Evolutionary conservation across 2,797 vertebrate genomes (phyloP).

Genomic region (Poeciliopsis paucimaculata): DNA sequence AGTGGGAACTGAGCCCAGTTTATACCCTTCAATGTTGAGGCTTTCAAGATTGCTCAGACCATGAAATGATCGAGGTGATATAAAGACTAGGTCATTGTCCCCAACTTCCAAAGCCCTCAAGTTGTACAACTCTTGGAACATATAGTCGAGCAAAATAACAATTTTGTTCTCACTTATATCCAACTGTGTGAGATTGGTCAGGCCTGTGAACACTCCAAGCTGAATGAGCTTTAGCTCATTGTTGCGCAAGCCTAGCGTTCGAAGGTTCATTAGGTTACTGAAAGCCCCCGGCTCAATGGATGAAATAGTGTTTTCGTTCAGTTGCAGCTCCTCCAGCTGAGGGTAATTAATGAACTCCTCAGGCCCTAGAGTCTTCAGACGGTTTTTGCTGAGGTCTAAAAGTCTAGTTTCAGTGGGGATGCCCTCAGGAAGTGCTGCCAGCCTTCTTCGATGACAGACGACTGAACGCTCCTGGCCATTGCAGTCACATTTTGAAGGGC

Average conservation of each 20-base stretch:
- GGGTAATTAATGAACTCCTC: slow-evolving; percentile 97
- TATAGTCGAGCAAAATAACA: slow-evolving; percentile 97
- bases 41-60: slow-evolving; percentile 96
- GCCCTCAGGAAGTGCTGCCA: slow-evolving; percentile 91
- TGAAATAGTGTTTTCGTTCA: slow-evolving; percentile 96
- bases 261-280: slow-evolving; percentile 93
- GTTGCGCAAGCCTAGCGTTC: slow-evolving; percentile 93
- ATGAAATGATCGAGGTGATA: slow-evolving; percentile 94
- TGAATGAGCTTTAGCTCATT: slow-evolving; percentile 98
- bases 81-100: slow-evolving; percentile 97
- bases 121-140: slow-evolving; percentile 99
- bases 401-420: slow-evolving; percentile 94
- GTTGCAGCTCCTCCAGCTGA: slow-evolving; percentile 94
- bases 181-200: slow-evolving; percentile 96
- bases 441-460: slow-evolving; percentile 91
- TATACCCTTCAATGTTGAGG: slow-evolving; percentile 94
- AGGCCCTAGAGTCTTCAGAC: slow-evolving; percentile 91
- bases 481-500: slow-evolving; percentile 97
- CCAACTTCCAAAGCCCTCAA: slow-evolving; percentile 97
- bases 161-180: slow-evolving; percentile 99
- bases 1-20: slow-evolving; percentile 93
- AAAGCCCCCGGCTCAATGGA: slow-evolving; percentile 96
- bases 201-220: slow-evolving; percentile 94
- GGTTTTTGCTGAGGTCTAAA: slow-evolving; percentile 97
- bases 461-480: slow-evolving; percentile 95